A percentile compares a stretch with the other conserved stretches of the same genome.
These are phyloP conservation scores for Lampris incognitus DNA, from an alignment of 2,113 vertebrate genomes.

Conservation along the genomic window DNA sequence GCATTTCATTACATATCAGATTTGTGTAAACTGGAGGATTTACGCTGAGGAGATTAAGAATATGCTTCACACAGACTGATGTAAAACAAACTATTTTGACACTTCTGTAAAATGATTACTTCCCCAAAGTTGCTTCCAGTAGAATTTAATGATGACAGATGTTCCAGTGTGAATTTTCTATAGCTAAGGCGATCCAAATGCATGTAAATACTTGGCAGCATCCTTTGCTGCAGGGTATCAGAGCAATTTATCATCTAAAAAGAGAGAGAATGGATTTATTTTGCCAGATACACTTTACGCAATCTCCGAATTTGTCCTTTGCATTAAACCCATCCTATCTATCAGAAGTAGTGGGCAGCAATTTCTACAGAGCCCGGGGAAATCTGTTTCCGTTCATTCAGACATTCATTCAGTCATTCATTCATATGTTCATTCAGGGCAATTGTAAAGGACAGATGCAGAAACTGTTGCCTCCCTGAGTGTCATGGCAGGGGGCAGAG, in stretches of 20 bases:
- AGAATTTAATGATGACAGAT: neutral
- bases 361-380: too few species aligned
- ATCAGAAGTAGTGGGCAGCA: too few species aligned
- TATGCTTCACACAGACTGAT: neutral
- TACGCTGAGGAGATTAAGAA: neutral
- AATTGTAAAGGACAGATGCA: neutral
- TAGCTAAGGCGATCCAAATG: too few species aligned
- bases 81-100: slow-evolving; percentile 4
- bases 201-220: neutral
- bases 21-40: slow-evolving; percentile 3
- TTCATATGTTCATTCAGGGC: neutral
- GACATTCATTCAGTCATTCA: neutral
- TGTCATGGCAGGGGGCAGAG: neutral
- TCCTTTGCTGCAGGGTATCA: neutral
- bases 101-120: neutral
- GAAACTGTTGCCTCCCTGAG: too few species aligned
- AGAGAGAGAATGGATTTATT: too few species aligned
- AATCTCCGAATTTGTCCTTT: too few species aligned
- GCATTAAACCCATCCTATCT: too few species aligned
- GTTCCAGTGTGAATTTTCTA: too few species aligned
- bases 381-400: neutral
- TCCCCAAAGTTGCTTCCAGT: slow-evolving; percentile 1
- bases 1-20: slow-evolving; percentile 46
- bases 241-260: too few species aligned
- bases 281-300: too few species aligned